Base-by-base conservation (phyloP, 2,113 vertebrate species). In the Lophura nycthemera region DNA sequence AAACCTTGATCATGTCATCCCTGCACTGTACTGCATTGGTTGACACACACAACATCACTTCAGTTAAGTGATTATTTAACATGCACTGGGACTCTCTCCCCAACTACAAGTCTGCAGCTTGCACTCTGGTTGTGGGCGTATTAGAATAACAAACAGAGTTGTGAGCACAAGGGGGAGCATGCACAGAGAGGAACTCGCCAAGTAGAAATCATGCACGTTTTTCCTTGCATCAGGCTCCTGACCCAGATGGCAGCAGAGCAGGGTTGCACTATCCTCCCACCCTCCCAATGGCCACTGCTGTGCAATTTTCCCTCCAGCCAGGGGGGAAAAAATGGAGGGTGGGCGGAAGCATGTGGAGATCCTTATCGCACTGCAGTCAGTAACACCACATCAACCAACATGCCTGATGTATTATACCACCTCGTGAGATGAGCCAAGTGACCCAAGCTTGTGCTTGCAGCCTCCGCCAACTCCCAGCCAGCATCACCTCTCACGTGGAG, bases 101-200 rank as follows among this genome's bases (percentile, higher is more conserved):
- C 78, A 21, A 4, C 54, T 0, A 19, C 2, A 29, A 57, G 19
- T 29, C 6, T 22, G 25, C 50, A 81, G 40, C 34, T 69, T 69
- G 3, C 0, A 0, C 40, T 71, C 57, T 17, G 9, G 11, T 20
- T 4, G 1, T 10, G 25, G 59, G 67, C 0, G 0, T 10, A 3
- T 21, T 65, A 5, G 47, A 67, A 64, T 6, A 82, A 75, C 61
- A 87, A 52, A 19, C 0, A 0, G 0, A 2, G 50, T 4, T 13
- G 24, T 38, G 60, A 10, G 66, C 0, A 21, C 4, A 2, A 74
- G 32, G 42, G 56, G 42, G 29, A 87, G 50, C 2, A 3, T 8
- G 15, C 7, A 0, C 0, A 0, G 48, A n/a, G 45, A 25, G 60
- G 22, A 90, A 30, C 60, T 16, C 74, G 89, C 66, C 81, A 89